phyloP scores from a whole-genome alignment of 2,888 invertebrate species.

The Emesis furor region DNA sequence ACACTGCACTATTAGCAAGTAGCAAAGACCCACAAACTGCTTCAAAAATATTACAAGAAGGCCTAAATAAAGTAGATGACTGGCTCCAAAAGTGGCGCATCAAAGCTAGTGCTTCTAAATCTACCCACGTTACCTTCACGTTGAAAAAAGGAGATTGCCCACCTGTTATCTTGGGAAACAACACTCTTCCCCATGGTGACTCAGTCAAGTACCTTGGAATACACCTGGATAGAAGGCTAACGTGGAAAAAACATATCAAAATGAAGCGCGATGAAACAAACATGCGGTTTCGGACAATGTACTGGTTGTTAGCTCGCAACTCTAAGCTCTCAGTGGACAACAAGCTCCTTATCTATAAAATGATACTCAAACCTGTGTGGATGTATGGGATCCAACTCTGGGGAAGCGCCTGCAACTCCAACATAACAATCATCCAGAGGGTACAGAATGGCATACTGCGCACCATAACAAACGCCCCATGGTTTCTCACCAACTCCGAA shows the following conservation, averaged over 20 bases:
- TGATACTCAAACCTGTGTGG: not conserved
- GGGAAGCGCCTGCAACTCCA: not conserved
- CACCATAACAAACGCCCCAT: not conserved
- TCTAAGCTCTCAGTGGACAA: not conserved
- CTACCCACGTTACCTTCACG: too few relatives aligned
- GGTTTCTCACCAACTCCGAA: not conserved
- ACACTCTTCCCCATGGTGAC: too few relatives aligned
- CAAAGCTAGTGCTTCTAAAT: too few relatives aligned
- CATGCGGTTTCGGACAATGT: too few relatives aligned
- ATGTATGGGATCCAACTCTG: not conserved
- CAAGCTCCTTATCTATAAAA: not conserved
- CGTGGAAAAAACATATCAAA: too few relatives aligned
- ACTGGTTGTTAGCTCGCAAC: too few relatives aligned
- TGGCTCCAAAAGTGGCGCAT: conserved; percentile 8
- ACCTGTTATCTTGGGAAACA: too few relatives aligned
- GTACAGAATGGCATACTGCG: not conserved
- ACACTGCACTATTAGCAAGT: conserved; percentile 21
- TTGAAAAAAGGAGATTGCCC: too few relatives aligned
- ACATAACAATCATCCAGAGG: not conserved
- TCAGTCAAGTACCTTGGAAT: too few relatives aligned
- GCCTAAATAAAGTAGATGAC: not conserved
- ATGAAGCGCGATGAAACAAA: too few relatives aligned
- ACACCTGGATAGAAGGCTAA: too few relatives aligned
- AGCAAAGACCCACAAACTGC: not conserved
- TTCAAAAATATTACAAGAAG: not conserved